Evolutionary conservation across 2,797 vertebrate genomes (phyloP), one percentile per base, ranked within the genome.

Genomic region (Erethizon dorsatum): DNA sequence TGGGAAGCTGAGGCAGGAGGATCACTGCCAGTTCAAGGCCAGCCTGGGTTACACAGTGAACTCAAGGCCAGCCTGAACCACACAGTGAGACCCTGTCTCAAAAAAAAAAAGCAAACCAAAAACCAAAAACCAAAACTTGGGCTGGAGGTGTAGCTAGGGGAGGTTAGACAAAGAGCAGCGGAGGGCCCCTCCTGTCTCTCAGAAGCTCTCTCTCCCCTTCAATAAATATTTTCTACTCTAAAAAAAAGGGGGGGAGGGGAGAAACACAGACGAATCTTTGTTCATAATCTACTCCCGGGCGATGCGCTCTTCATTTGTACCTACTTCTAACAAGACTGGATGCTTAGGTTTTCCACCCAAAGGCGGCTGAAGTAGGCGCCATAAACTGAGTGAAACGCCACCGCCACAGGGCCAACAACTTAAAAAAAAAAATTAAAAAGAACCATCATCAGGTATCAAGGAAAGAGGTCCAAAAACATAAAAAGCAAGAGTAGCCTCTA

Each of bases 341-440:
- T 84, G n/a, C 50, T 91, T 84, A 41, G 47, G 47, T 87, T 92
- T 95, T 50, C 31, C 67, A 67, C 71, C 41, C 45, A 52, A 75
- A 57, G 0, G 37, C 54, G 52, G 11, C 4, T n/a, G 13, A 77
- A 77, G 85, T 79, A 88, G 77, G 56, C 52, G 65, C 28, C 7
- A 85, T 10, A 79, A 57, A 67, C 50, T 37, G 45, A 79, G 59
- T 45, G 33, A 92, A 63, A 69, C 28, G 50, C 41, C 82, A 56
- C 15, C 14, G 37, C 9, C 54, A 65, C 50, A 69, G 61, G 47
- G 12, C 41, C 65, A 77, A 47, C 47, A 79, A 87, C 22, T 59
- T 59, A n/a, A 54, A 93, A 85, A 17, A 56, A 94, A 85, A 17
- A 31, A 59, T 14, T 6, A 15, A 9, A n/a, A 71, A 41, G 65